Conservation (phyloP, 1,140 invertebrate species). For the Formica selysi region DNA sequence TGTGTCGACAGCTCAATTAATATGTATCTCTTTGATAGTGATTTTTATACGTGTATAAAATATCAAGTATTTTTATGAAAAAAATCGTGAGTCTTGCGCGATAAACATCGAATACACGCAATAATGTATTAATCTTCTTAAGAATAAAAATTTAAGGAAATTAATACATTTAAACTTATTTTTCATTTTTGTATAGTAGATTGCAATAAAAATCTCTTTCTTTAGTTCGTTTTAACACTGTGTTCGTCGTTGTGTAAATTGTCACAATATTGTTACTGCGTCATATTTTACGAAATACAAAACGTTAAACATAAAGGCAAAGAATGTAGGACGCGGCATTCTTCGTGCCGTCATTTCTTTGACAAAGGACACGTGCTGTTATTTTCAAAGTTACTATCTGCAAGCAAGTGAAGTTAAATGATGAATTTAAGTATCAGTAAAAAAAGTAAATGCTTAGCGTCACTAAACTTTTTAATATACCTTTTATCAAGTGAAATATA, state of each 20-base stretch:
- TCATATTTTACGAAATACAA: neutral
- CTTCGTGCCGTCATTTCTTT: neutral
- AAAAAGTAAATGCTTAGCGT: neutral
- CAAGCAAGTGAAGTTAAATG: neutral
- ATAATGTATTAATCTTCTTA: neutral
- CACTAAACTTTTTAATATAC: neutral
- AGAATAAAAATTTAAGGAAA: no score
- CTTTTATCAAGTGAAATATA: neutral
- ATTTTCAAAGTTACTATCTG: neutral
- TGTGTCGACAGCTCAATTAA: no score
- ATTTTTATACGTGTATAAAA: no score
- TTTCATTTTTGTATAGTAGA: neutral
- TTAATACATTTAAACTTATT: constrained; percentile 8
- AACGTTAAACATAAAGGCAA: neutral
- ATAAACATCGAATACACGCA: neutral
- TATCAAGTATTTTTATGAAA: no score
- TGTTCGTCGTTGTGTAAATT: neutral
- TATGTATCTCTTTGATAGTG: no score
- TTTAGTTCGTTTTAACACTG: neutral
- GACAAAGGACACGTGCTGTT: neutral
- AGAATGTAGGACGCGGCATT: neutral
- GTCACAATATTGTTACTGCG: neutral
- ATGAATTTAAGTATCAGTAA: neutral
- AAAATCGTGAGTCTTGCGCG: neutral
- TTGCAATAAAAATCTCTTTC: neutral